phyloP scores from a whole-genome alignment of 2,797 vertebrate genomes.

The Sebastes trivittatus region DNA sequence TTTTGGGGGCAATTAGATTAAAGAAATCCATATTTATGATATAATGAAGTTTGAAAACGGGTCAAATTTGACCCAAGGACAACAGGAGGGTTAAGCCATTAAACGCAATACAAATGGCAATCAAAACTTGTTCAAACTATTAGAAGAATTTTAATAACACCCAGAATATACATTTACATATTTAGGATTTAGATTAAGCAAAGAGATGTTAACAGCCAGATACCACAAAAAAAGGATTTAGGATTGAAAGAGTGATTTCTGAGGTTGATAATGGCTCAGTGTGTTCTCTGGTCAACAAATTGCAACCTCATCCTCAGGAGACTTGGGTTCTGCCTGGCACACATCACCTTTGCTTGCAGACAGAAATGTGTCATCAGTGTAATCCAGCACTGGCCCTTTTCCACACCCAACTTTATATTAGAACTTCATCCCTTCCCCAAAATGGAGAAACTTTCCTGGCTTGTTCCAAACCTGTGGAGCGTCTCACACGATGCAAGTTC shows the following conservation, averaged over 20 bases:
- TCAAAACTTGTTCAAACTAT: neutral
- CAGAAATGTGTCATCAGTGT: neutral
- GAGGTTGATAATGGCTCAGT: neutral
- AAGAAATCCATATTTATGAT: too few species aligned
- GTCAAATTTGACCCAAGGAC: too few species aligned
- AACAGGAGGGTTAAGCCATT: neutral
- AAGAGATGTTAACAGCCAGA: rapidly evolving
- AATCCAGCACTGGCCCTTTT: neutral
- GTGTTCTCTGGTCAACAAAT: neutral
- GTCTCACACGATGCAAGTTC: neutral
- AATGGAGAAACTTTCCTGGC: neutral
- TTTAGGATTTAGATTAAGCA: too few species aligned
- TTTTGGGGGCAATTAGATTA: too few species aligned
- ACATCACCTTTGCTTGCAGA: neutral
- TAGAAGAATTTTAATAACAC: too few species aligned
- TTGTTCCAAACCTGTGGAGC: neutral
- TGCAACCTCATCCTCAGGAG: neutral
- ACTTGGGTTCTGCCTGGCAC: neutral
- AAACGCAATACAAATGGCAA: neutral
- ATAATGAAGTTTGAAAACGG: too few species aligned
- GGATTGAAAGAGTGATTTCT: neutral
- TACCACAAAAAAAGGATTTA: neutral
- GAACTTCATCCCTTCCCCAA: neutral
- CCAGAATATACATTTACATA: too few species aligned
- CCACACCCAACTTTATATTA: neutral